Percentiles rank a stretch among this genome's conserved stretches.
These are phyloP conservation scores for Hofmannophila pseudospretella DNA, from an alignment of 2,888 invertebrate species.

Conservation along the genomic window DNA sequence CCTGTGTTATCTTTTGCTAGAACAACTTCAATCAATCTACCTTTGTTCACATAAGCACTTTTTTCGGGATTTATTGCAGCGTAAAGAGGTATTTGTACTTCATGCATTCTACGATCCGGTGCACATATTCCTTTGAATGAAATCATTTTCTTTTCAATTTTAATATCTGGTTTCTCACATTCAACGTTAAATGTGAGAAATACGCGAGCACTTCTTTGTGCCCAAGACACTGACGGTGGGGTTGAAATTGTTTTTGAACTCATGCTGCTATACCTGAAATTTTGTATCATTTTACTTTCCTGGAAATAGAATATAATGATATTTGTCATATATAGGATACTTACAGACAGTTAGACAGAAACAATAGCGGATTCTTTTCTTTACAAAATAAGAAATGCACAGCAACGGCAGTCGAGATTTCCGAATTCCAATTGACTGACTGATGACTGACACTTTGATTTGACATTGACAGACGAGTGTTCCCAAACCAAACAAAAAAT, in stretches of 20 bases:
- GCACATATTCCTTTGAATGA: constrained; percentile 91
- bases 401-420: too few relatives aligned
- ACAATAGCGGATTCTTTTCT: too few relatives aligned
- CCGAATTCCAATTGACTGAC: too few relatives aligned
- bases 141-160: constrained; percentile 81
- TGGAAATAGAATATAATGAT: too few relatives aligned
- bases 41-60: constrained; percentile 82
- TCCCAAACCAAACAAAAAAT: too few relatives aligned
- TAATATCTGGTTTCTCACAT: constrained; percentile 89
- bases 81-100: constrained; percentile 90
- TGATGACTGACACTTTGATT: too few relatives aligned
- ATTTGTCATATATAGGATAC: too few relatives aligned
- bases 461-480: too few relatives aligned
- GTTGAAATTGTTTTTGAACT: constrained; percentile 33
- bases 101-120: constrained; percentile 89
- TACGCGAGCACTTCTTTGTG: constrained; percentile 89
- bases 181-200: constrained; percentile 92
- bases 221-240: constrained; percentile 93
- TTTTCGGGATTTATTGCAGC: constrained; percentile 90
- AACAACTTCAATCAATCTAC: constrained; percentile 83
- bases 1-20: constrained; percentile 81
- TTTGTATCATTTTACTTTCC: too few relatives aligned
- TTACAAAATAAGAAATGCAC: too few relatives aligned
- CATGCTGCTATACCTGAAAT: too few relatives aligned
- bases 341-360: too few relatives aligned